Base-by-base conservation (phyloP, 1,140 invertebrate genomes). In the Drosophila nigrodunni region DNA sequence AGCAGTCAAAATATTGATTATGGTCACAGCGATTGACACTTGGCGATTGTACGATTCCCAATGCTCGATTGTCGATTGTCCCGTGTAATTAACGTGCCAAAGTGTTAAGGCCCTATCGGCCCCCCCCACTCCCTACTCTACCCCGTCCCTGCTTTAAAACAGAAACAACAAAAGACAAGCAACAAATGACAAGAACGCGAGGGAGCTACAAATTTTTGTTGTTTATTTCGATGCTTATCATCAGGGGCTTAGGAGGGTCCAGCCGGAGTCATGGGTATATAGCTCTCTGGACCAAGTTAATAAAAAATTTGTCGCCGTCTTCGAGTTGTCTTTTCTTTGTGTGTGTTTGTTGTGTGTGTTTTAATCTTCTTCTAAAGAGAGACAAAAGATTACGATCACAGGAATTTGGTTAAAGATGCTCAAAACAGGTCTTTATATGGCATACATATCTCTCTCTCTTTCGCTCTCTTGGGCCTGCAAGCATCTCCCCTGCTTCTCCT, bases 371-470 rank as follows among this genome's bases (percentile, higher is more conserved):
- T 80, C 80, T 83, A 79, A 83, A 54, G 74, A 90, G 82, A 90
- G 80, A 88, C 88, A 82, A 89, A 83, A 91, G 89, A 89, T 91
- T 90, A 88, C 89, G 81, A 88, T 91, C 88, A 60, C 80, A 80
- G 88, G 87, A 88, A 91, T 91, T 88, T 88, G 65, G 78, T 90
- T 82, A 90, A 90, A 90, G 86, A 86, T 82, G 87, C 81, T 86
- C 74, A 78, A 83, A 90, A 90, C 86, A 88, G 85, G 85, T 88
- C 85, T 88, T 78, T 62, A 82, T 85, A 70, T 21, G 18, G 39
- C 25, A 30, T 39, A 59, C 44, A 59, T 35, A 13, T 61, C 47
- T 47, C 61, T 52, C 61, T 66, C 7, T 10, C 47, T 52, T 50
- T 58, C 61, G 61, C 7, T 10, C 58, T 39, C 43, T 52, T 54